Evolutionary conservation across 2,797 vertebrate species (phyloP).

Genomic region (Echeneis naucrates): DNA sequence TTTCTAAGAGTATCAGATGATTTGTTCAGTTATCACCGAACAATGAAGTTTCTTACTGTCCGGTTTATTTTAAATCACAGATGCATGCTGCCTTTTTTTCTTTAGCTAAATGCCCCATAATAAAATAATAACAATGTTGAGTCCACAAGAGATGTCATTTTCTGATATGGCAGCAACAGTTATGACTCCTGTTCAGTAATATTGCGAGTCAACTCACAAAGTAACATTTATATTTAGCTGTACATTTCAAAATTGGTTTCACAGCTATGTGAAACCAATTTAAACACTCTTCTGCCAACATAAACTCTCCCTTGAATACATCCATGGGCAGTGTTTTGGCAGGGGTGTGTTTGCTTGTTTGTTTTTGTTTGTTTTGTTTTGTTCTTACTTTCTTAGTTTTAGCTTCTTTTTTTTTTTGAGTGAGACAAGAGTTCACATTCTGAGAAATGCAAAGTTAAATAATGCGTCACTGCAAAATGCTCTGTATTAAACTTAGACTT

Average conservation of each 20-base stretch:
- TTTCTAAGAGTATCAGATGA: slow-evolving; percentile 8
- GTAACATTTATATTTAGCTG: slow-evolving; percentile 3
- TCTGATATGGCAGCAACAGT: slow-evolving; percentile 48
- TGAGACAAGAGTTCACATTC: not conserved
- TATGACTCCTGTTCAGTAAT: slow-evolving; percentile 19
- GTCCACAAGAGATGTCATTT: slow-evolving; percentile 52
- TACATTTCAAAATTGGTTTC: not conserved
- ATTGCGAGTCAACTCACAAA: slow-evolving; percentile 24
- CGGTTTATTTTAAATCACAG: slow-evolving; percentile 19
- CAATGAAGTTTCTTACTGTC: not conserved
- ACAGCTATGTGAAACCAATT: not conserved
- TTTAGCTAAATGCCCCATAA: slow-evolving; percentile 24
- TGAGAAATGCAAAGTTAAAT: not conserved
- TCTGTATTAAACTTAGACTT: not conserved
- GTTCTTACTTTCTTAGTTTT: too few relatives aligned
- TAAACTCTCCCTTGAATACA: too few relatives aligned
- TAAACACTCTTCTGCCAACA: too few relatives aligned
- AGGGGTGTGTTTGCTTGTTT: not conserved
- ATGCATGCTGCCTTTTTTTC: slow-evolving; percentile 35
- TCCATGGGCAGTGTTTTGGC: too few relatives aligned
- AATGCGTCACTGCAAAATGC: not conserved
- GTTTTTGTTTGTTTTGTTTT: not conserved
- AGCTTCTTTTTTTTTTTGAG: not conserved
- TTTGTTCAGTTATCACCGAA: slow-evolving; percentile 5
- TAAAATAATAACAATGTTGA: slow-evolving; percentile 38